phyloP scores from a whole-genome alignment of 2,113 vertebrate genomes.

The Felis catus region DNA sequence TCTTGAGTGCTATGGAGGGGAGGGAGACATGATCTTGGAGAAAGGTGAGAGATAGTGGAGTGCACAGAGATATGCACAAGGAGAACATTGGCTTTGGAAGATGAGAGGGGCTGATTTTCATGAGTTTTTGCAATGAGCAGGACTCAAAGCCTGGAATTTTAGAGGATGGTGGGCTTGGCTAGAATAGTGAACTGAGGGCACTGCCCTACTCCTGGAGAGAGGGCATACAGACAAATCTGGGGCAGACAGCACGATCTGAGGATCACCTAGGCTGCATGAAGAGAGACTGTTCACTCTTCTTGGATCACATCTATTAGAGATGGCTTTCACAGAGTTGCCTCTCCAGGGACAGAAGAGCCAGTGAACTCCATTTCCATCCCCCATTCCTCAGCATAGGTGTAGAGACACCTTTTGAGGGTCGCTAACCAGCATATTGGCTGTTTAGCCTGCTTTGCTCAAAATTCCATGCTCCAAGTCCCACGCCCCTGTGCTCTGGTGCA shows the following conservation, averaged over 20 bases:
- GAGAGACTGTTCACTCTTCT: background rate
- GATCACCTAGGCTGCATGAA: background rate
- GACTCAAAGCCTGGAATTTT: background rate
- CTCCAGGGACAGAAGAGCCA: background rate
- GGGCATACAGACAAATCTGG: background rate
- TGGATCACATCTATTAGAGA: background rate
- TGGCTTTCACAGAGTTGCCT: background rate
- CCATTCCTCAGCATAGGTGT: background rate
- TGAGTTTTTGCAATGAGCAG: background rate
- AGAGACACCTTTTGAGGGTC: background rate
- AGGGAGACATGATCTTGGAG: background rate
- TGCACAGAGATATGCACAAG: background rate
- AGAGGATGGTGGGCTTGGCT: background rate
- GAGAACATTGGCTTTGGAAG: background rate
- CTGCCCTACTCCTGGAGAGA: background rate
- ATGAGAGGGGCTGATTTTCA: background rate
- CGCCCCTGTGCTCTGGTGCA: background rate
- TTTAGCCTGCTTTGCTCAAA: background rate
- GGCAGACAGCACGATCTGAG: background rate
- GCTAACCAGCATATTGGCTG: background rate
- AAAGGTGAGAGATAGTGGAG: background rate
- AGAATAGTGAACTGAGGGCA: background rate
- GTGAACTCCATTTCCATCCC: background rate
- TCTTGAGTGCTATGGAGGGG: background rate
- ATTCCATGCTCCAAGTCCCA: background rate